phyloP scores from a whole-genome alignment of 2,888 invertebrate species.

The Crepidodera aurea region DNA sequence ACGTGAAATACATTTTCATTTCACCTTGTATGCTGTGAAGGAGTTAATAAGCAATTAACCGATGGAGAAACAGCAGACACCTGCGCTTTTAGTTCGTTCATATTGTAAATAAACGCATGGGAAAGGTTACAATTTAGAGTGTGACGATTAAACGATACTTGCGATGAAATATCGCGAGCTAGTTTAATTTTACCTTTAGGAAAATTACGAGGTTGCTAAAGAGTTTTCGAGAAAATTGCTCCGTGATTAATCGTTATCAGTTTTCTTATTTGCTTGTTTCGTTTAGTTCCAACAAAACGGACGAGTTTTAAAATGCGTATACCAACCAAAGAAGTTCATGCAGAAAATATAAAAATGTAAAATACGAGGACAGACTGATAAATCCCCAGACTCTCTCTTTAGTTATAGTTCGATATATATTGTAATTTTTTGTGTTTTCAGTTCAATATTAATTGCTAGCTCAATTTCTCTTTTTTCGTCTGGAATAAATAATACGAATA shows the following conservation, averaged over 20 bases:
- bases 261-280: not conserved
- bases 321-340: too few species aligned
- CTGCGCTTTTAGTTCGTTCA: conserved; percentile 22
- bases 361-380: too few species aligned
- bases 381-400: too few species aligned
- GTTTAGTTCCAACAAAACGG: not conserved
- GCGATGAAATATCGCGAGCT: conserved; percentile 18
- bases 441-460: too few species aligned
- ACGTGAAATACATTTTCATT: not conserved
- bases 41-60: conserved; percentile 23
- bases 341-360: too few species aligned
- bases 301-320: not conserved
- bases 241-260: not conserved
- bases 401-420: too few species aligned
- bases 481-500: too few species aligned
- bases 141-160: conserved; percentile 25
- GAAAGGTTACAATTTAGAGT: conserved; percentile 13
- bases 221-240: conserved; percentile 2
- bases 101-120: conserved; percentile 18
- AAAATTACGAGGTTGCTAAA: conserved; percentile 18
- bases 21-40: not conserved
- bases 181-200: conserved; percentile 20
- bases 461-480: too few species aligned
- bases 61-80: conserved; percentile 15
- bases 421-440: too few species aligned